A percentile compares a stretch with the other conserved stretches of the same genome.
Conservation (phyloP, 2,113 vertebrate genomes). For the Phyllostomus hastatus region DNA sequence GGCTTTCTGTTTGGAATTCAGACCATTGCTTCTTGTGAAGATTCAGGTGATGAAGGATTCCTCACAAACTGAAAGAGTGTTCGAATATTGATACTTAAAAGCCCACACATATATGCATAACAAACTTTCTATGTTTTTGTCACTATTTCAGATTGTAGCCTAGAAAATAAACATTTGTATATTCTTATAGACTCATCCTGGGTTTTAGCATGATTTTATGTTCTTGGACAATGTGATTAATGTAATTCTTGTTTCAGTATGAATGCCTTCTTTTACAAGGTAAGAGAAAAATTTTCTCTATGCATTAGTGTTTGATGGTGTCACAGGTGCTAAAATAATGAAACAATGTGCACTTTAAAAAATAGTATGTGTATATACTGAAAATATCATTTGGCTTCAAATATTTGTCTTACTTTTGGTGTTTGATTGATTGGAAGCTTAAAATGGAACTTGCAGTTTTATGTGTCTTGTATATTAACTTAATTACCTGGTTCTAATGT, state of each 20-base stretch:
- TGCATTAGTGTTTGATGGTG: not conserved
- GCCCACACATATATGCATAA: not conserved
- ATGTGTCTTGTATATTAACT: not conserved
- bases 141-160: not conserved
- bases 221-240: not conserved
- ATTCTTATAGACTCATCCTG: not conserved
- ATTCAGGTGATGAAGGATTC: not conserved
- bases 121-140: not conserved
- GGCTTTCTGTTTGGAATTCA: not conserved
- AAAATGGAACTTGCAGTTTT: slow-evolving; percentile 26
- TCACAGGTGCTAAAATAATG: not conserved
- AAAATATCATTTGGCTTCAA: not conserved
- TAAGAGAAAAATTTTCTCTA: not conserved
- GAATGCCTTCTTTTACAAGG: not conserved
- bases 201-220: not conserved
- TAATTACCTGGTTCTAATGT: slow-evolving; percentile 53
- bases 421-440: slow-evolving; percentile 28
- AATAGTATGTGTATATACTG: not conserved
- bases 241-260: not conserved
- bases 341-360: not conserved
- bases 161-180: not conserved
- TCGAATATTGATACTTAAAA: not conserved
- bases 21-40: not conserved
- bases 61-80: not conserved
- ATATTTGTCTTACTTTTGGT: not conserved